Evolutionary conservation across 1,140 invertebrate species (phyloP), one percentile per base, ranked within the genome.

Genomic region (Proctacanthus coquilletti): DNA sequence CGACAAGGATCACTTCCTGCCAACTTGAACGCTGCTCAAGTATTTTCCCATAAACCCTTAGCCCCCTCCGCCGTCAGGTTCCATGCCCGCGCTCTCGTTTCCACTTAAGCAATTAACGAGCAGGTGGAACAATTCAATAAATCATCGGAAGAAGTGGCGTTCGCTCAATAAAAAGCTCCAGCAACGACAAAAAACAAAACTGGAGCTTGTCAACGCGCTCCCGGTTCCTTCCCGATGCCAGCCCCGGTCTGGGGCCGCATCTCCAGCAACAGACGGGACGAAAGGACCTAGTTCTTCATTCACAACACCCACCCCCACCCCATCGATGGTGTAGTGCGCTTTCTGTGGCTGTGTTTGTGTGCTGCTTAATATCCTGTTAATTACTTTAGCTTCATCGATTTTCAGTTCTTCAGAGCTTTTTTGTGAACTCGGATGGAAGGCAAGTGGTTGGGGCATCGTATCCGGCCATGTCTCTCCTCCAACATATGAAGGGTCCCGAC

Each of bases 91-190:
- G 15, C 15, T 29, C 15, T 29, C 27, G n/a, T 6, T 8, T 25
- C 6, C 6, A 33, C 31, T 33, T 4, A 34, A 34, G 17, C 32
- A 4, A 4, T 34, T 34, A 34, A 34, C 17, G 32, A 34, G 32
- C 32, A 34, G 32, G 32, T 34, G 32, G 32, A 34, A 13, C 32
- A 34, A 34, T 34, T 34, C 32, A 34, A 34, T 34, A 34, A 34
- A 34, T 34, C 32, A 34, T 34, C 14, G 32, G 17, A 13, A 13
- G 32, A 34, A 34, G 14, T 13, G 32, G n/a, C n/a, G n/a, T n/a
- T n/a, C n/a, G n/a, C n/a, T n/a, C n/a, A n/a, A n/a, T n/a, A n/a
- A n/a, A n/a, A n/a, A n/a, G n/a, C n/a, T n/a, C n/a, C n/a, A n/a
- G n/a, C n/a, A n/a, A n/a, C n/a, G n/a, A n/a, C n/a, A n/a, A n/a